Conservation (phyloP, 2,888 invertebrate genomes). For the Tetranychus piercei region DNA sequence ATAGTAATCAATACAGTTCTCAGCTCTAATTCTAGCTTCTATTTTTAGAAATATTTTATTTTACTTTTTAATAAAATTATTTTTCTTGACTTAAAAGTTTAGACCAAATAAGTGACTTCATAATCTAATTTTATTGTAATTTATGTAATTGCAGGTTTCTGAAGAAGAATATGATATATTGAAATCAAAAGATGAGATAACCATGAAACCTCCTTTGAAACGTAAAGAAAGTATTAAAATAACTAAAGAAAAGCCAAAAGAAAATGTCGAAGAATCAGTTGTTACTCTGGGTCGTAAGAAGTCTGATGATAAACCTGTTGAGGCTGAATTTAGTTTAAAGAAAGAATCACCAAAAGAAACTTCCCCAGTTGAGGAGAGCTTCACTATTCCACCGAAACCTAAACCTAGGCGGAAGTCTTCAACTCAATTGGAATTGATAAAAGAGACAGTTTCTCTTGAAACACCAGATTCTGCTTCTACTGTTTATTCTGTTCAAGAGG, state of each 20-base stretch:
- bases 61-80: too few relatives aligned
- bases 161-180: background rate
- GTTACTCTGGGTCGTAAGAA: background rate
- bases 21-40: background rate
- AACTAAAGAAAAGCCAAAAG: constrained; percentile 14
- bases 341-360: constrained; percentile 20
- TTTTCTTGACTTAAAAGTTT: too few relatives aligned
- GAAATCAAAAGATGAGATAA: constrained; percentile 17
- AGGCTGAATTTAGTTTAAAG: constrained; percentile 13
- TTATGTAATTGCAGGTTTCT: background rate
- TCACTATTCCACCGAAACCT: background rate
- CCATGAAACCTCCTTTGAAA: constrained; percentile 13
- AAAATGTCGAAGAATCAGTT: constrained; percentile 21
- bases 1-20: constrained; percentile 10
- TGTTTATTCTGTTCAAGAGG: background rate
- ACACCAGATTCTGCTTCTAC: background rate
- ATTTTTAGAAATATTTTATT: background rate
- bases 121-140: too few relatives aligned
- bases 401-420: background rate
- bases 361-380: constrained; percentile 19
- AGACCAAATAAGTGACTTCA: too few relatives aligned
- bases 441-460: background rate
- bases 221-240: background rate
- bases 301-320: background rate
- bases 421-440: background rate